These are phyloP conservation scores for Paratilapia polleni DNA, from an alignment of 2,113 vertebrate species.

Conservation along the genomic window DNA sequence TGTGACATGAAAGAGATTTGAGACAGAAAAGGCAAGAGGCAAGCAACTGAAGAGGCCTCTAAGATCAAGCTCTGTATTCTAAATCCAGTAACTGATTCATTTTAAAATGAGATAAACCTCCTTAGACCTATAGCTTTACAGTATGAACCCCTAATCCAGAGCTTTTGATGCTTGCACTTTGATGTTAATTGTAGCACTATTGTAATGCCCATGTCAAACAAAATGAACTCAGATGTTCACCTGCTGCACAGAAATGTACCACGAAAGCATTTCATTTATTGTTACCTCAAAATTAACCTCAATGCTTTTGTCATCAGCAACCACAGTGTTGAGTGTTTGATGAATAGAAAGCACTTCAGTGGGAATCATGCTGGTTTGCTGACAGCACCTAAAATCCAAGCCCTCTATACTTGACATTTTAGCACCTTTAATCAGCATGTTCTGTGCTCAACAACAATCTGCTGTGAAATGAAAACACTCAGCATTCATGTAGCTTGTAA, in stretches of 20 bases:
- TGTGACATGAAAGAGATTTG: constrained; percentile 20
- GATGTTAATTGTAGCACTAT: constrained; percentile 7
- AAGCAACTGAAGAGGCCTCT: constrained; percentile 12
- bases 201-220: constrained; percentile 5
- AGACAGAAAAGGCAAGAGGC: not conserved
- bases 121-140: not conserved
- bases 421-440: constrained; percentile 67
- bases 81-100: constrained; percentile 21
- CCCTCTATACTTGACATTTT: constrained; percentile 68
- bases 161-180: constrained; percentile 1
- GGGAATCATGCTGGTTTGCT: constrained; percentile 65
- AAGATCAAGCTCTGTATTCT: not conserved
- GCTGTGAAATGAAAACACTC: constrained; percentile 64
- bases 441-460: constrained; percentile 41
- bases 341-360: constrained; percentile 70
- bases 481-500: constrained; percentile 36
- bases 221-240: constrained; percentile 2
- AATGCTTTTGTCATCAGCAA: constrained; percentile 42
- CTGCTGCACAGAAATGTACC: constrained; percentile 1
- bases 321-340: constrained; percentile 49
- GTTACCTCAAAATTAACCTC: constrained; percentile 56
- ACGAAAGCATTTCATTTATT: constrained; percentile 47
- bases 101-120: constrained; percentile 14
- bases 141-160: constrained; percentile 1
- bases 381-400: constrained; percentile 63